phyloP scores from a whole-genome alignment of 2,797 vertebrate species.

The Lepidocolaptes lacrymiger region DNA sequence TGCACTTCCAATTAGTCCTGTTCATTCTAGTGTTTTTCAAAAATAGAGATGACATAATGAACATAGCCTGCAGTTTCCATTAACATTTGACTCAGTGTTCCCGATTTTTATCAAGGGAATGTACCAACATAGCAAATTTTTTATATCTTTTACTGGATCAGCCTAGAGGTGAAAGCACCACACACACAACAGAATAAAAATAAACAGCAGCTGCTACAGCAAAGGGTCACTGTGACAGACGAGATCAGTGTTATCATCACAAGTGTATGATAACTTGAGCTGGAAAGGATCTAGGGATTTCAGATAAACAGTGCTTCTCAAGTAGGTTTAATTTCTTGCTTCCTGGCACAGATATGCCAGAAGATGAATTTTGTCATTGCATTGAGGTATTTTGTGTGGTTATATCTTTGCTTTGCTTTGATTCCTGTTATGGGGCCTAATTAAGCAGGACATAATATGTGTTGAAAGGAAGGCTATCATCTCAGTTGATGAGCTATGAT shows the following conservation, averaged over 20 bases:
- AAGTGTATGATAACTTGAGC: background rate
- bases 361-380: background rate
- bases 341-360: background rate
- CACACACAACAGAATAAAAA: slow-evolving; percentile 16
- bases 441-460: background rate
- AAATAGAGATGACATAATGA: slow-evolving; percentile 56
- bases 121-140: slow-evolving; percentile 20
- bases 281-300: slow-evolving; percentile 2
- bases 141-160: slow-evolving; percentile 43
- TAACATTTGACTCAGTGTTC: slow-evolving; percentile 69
- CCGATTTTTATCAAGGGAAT: slow-evolving; percentile 48
- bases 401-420: background rate
- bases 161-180: slow-evolving; percentile 22
- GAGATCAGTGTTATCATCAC: background rate
- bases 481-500: background rate
- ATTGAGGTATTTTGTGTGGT: background rate
- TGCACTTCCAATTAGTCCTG: slow-evolving; percentile 52
- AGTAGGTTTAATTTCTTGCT: background rate
- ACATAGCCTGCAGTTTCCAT: slow-evolving; percentile 59
- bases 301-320: background rate
- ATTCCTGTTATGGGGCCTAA: background rate
- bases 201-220: background rate
- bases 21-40: slow-evolving; percentile 56
- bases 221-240: background rate
- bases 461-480: background rate